A percentile compares a stretch with the other conserved stretches of the same genome.
phyloP scores from a whole-genome alignment of 2,888 invertebrate species.

The Parelbella ahira region DNA sequence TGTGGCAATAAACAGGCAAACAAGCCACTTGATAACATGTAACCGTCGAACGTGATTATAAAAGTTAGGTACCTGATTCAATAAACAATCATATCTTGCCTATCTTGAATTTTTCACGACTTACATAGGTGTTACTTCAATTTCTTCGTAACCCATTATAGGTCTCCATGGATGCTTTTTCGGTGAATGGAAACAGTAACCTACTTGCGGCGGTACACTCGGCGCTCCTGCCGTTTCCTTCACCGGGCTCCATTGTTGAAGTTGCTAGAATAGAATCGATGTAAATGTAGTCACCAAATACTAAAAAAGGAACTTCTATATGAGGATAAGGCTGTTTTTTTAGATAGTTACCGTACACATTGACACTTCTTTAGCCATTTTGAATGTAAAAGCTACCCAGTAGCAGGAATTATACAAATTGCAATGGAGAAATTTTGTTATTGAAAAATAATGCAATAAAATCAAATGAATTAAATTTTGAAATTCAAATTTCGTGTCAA shows the following conservation, averaged over 20 bases:
- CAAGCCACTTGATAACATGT: too few species aligned
- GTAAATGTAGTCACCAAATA: background rate
- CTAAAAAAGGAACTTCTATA: background rate
- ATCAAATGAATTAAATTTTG: slow-evolving; percentile 33
- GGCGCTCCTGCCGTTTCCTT: slow-evolving; percentile 84
- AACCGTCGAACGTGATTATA: too few species aligned
- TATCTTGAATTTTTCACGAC: too few species aligned
- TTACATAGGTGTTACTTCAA: slow-evolving; percentile 87
- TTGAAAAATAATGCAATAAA: slow-evolving; percentile 26
- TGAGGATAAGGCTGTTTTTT: too few species aligned
- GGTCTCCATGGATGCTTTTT: slow-evolving; percentile 90
- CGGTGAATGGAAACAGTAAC: slow-evolving; percentile 86
- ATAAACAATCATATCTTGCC: too few species aligned
- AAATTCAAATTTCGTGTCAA: slow-evolving; percentile 37
- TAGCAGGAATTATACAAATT: too few species aligned
- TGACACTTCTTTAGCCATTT: slow-evolving; percentile 72
- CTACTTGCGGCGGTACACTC: slow-evolving; percentile 82
- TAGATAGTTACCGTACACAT: slow-evolving; percentile 65
- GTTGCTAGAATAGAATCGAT: slow-evolving; percentile 78
- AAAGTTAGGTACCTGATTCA: too few species aligned
- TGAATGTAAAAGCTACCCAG: slow-evolving; percentile 33
- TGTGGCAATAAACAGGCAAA: too few species aligned
- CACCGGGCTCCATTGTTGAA: slow-evolving; percentile 88
- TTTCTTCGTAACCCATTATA: slow-evolving; percentile 87
- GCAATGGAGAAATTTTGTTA: slow-evolving; percentile 31